Evolutionary conservation across 2,113 vertebrate genomes (phyloP), one percentile per base, ranked within the genome.

Genomic region (Genyomyrus donnyi): DNA sequence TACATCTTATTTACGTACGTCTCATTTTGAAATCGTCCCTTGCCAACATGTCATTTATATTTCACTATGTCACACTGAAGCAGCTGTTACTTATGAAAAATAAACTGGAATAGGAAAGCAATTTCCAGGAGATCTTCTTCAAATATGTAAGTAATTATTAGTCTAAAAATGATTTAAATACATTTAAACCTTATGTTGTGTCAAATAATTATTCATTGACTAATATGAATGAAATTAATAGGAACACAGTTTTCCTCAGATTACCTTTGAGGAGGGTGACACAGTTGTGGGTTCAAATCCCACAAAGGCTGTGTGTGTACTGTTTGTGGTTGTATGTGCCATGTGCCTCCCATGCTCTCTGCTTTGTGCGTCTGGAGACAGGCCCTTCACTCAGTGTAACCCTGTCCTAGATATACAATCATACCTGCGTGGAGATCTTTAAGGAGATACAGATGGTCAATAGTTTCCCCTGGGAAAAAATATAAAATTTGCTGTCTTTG

Each of bases 61-160:
- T 46, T 88, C 35, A 66, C 87, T 35, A 66, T 62, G 87, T 66
- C 87, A 66, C 52, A n/a, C 31, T 9, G 87, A 58, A 46, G 24
- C 53, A 88, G 87, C 87, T 88, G 87, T 88, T 66, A 45, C 87
- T 66, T 35, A 62, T 88, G n/a, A 66, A 35, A 87, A 88, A 39
- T 88, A 56, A 66, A 27, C 49, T 39, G 56, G 19, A 88, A 62
- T n/a, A 45, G 35, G 31, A 39, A 87, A 42, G 49, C 50, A 53
- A 50, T 56, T 53, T 31, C 15, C 86, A 87, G 50, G 35, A 87
- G 48, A 87, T n/a, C 45, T 46, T 50, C 50, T 87, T 87, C 42
- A 58, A 56, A 56, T 53, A 53, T 56, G 86, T 35, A 56, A 87
- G 48, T 87, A 52, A 87, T 87, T 87, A 87, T 87, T 87, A 53